These are phyloP conservation scores for Drosophila recens DNA, from an alignment of 2,888 invertebrate species.

Conservation along the genomic window DNA sequence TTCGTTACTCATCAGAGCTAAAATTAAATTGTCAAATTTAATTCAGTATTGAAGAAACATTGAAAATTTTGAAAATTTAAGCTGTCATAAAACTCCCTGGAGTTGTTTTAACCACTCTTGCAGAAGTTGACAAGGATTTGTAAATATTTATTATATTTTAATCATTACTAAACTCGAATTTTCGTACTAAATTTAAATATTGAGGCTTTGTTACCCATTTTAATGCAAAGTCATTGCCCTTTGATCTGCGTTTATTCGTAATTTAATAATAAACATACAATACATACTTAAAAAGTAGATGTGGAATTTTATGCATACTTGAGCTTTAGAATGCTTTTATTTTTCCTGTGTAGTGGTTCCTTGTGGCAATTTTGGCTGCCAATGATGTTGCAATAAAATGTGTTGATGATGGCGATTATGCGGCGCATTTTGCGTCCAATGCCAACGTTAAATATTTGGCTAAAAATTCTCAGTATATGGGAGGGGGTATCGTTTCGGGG, in stretches of 20 bases:
- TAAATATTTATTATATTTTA: too few species aligned
- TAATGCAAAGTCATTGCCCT: not conserved
- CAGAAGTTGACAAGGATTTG: too few species aligned
- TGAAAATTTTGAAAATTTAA: too few species aligned
- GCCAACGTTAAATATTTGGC: slow-evolving; percentile 59
- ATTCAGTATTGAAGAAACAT: too few species aligned
- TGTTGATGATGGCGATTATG: slow-evolving; percentile 72
- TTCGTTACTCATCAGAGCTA: too few species aligned
- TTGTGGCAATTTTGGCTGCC: slow-evolving; percentile 32
- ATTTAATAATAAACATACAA: not conserved
- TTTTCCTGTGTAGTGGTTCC: not conserved
- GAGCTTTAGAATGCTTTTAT: not conserved
- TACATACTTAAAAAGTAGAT: not conserved
- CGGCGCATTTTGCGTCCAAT: slow-evolving; percentile 59
- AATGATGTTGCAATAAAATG: slow-evolving; percentile 80
- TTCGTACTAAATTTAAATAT: too few species aligned
- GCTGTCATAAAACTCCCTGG: too few species aligned
- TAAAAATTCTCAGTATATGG: slow-evolving; percentile 21
- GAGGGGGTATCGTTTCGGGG: too few species aligned
- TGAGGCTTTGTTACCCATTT: too few species aligned
- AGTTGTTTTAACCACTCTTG: too few species aligned
- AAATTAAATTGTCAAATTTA: too few species aligned
- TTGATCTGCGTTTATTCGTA: not conserved
- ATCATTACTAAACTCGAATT: too few species aligned
- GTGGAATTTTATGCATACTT: not conserved